Evolutionary conservation across 2,888 invertebrate species (phyloP), one percentile per base, ranked within the genome.

Genomic region (Hyalella azteca): DNA sequence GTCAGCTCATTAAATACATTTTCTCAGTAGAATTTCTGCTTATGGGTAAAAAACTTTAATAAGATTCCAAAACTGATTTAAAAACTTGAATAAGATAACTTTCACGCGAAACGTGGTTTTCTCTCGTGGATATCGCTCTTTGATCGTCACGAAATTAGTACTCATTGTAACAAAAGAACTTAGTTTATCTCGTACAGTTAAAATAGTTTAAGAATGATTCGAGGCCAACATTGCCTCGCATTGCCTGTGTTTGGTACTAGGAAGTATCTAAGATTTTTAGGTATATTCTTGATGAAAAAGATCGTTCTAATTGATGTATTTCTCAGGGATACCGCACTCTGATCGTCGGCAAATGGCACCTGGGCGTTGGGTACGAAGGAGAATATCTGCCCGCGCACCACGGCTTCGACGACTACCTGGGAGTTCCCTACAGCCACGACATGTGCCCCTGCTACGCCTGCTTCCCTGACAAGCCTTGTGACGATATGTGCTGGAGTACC

Each of bases 341-440:
- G 40, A 85, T 85, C 36, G 75, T 79, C 81, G 86, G 86, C 15
- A 86, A 86, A 81, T 86, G 86, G 86, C 86, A 86, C 80, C 82
- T 86, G n/a, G 86, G 86, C 3, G 82, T 85, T 11, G 85, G 85
- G 9, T 32, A 22, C 7, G 19, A 79, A 2, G 40, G 78, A 13
- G 78, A 85, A 41, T 85, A 81, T 78, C 82, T 81, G 36, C 79
- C 84, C 13, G 85, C 85, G 1, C 83, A 86, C 77, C 66, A 66
- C 36, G 86, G 86, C 15, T 86, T 86, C 78, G 84, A 86, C 26
- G 73, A 79, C 11, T 86, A 86, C 81, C 73, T 85, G 11, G 86
- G 86, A 19, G 76, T 86, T 3, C 86, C 86, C 0, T 86, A 86
- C 79, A 86, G 86, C 78, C 82, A 86, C 29, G 86, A 86, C 81